phyloP scores from a whole-genome alignment of 2,888 invertebrate species.

The Antitype chi region DNA sequence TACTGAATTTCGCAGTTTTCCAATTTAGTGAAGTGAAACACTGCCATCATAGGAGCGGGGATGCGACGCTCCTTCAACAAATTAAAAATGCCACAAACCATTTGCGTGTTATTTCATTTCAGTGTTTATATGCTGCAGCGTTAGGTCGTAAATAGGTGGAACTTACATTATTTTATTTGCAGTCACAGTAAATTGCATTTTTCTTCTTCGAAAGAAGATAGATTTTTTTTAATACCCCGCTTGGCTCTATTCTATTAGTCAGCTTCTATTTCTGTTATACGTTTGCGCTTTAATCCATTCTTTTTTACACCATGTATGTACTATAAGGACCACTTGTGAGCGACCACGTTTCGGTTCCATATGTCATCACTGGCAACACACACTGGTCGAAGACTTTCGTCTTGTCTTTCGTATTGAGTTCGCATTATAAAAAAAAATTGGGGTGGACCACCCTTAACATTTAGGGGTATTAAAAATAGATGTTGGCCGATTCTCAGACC shows the following conservation, averaged over 20 bases:
- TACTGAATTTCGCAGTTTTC: slow-evolving; percentile 35
- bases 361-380: too few species aligned
- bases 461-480: too few species aligned
- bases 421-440: too few species aligned
- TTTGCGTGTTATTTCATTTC: slow-evolving; percentile 44
- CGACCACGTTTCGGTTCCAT: too few species aligned
- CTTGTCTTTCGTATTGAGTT: too few species aligned
- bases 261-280: neutral
- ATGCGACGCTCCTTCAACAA: slow-evolving; percentile 43
- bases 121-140: slow-evolving; percentile 14
- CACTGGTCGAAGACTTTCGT: too few species aligned
- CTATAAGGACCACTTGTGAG: too few species aligned
- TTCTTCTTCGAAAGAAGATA: neutral
- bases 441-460: too few species aligned
- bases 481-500: too few species aligned
- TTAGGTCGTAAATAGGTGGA: neutral
- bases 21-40: slow-evolving; percentile 46
- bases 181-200: slow-evolving; percentile 6
- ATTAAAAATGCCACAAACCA: slow-evolving; percentile 59
- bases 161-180: neutral
- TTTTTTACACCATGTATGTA: neutral
- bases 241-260: neutral
- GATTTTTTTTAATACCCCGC: neutral
- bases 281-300: too few species aligned
- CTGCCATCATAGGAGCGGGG: slow-evolving; percentile 18